These are phyloP conservation scores for Nothobranchius kuhntae DNA, from an alignment of 2,113 vertebrate species.

Conservation along the genomic window DNA sequence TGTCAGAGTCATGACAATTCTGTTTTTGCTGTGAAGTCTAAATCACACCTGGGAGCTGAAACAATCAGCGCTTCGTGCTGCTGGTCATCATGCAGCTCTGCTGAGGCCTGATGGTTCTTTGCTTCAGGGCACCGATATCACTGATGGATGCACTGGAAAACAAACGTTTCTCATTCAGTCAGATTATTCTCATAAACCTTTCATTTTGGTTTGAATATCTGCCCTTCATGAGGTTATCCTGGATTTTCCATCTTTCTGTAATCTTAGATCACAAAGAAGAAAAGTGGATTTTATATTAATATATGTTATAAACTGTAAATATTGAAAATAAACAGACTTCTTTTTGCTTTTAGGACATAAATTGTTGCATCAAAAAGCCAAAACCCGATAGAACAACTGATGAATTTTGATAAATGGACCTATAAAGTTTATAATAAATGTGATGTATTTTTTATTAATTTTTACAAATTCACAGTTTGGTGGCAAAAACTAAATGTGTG, in stretches of 20 bases:
- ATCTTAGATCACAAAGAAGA: too few species aligned
- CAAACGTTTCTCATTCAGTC: conserved; percentile 1
- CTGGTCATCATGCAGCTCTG: conserved; percentile 3
- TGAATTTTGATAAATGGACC: too few species aligned
- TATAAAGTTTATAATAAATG: too few species aligned
- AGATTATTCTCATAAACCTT: not conserved
- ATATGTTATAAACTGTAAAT: too few species aligned
- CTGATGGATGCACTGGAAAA: not conserved
- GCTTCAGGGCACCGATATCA: not conserved
- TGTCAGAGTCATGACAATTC: conserved; percentile 1
- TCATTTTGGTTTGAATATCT: not conserved
- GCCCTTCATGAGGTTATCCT: not conserved
- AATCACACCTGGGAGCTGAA: not conserved
- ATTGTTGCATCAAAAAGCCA: too few species aligned
- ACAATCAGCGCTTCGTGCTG: not conserved
- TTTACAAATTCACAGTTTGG: too few species aligned
- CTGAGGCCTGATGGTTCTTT: not conserved
- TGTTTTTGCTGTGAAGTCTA: not conserved
- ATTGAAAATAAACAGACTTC: too few species aligned
- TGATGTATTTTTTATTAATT: too few species aligned
- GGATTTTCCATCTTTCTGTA: not conserved
- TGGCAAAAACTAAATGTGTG: too few species aligned
- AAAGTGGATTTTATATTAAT: too few species aligned
- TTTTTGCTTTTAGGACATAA: too few species aligned
- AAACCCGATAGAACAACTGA: too few species aligned